Evolutionary conservation across 1,140 invertebrate species (phyloP).

Genomic region (Meteorus sp.): DNA sequence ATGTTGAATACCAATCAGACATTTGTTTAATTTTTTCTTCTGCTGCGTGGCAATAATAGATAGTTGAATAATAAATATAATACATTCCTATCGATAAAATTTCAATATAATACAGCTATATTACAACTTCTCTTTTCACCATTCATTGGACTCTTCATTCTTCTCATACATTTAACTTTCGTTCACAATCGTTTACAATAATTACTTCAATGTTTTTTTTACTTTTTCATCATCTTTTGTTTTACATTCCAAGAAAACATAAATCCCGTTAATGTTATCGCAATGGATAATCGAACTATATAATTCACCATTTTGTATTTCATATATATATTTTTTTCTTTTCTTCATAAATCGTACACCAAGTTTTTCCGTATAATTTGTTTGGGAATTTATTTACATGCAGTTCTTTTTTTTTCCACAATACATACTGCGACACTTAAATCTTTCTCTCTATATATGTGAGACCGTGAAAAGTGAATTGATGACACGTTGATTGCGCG

Average conservation of each 20-base stretch:
- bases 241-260: background rate
- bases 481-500: background rate
- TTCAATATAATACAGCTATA: constrained; percentile 58
- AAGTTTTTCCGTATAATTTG: background rate
- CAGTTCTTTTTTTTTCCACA: background rate
- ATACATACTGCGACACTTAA: background rate
- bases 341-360: background rate
- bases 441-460: background rate
- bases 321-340: too few relatives aligned
- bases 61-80: constrained; percentile 60
- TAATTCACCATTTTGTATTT: too few relatives aligned
- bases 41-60: constrained; percentile 51
- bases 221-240: background rate
- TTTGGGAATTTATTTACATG: background rate
- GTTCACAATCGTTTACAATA: too few relatives aligned
- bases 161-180: background rate
- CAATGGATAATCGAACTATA: too few relatives aligned
- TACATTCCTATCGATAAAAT: constrained; percentile 59
- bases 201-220: background rate
- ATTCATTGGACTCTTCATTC: constrained; percentile 33
- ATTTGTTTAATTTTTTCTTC: constrained; percentile 25
- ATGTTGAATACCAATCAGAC: constrained; percentile 54
- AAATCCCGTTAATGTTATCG: background rate
- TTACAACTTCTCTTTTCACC: constrained; percentile 45
- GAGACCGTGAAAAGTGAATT: background rate